These are phyloP conservation scores for Gryllus longicercus DNA, from an alignment of 2,888 invertebrate species.

Conservation along the genomic window DNA sequence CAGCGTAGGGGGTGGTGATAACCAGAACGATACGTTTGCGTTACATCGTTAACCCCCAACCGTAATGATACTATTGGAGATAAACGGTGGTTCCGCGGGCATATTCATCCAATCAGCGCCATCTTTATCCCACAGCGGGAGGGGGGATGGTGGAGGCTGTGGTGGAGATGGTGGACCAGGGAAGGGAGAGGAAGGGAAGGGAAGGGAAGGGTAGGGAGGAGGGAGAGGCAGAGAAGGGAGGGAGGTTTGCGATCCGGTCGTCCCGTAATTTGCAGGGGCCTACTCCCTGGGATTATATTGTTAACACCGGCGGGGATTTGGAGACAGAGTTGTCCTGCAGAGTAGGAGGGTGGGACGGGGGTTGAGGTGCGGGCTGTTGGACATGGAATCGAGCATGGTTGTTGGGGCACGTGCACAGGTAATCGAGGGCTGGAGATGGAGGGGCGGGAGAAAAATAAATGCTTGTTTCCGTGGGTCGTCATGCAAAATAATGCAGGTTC, in stretches of 20 bases:
- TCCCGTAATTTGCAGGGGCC: neutral
- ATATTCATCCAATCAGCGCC: slow-evolving; percentile 17
- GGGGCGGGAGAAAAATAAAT: no score
- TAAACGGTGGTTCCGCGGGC: neutral
- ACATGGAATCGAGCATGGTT: no score
- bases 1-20: neutral
- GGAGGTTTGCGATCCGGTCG: neutral
- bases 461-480: no score
- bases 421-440: no score
- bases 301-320: neutral
- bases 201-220: no score
- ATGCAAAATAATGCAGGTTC: no score
- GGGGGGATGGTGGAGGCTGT: neutral
- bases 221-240: no score
- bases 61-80: slow-evolving; percentile 6
- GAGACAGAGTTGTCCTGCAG: neutral
- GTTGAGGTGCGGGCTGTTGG: no score
- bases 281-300: slow-evolving; percentile 1
- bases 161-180: neutral
- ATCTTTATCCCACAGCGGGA: neutral
- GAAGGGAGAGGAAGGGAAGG: no score
- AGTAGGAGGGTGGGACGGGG: neutral
- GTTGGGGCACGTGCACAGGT: no score
- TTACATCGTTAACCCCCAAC: neutral
- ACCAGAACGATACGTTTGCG: slow-evolving; percentile 2